Evolutionary conservation across 2,113 vertebrate species (phyloP).

Genomic region (Actenoides hombroni): DNA sequence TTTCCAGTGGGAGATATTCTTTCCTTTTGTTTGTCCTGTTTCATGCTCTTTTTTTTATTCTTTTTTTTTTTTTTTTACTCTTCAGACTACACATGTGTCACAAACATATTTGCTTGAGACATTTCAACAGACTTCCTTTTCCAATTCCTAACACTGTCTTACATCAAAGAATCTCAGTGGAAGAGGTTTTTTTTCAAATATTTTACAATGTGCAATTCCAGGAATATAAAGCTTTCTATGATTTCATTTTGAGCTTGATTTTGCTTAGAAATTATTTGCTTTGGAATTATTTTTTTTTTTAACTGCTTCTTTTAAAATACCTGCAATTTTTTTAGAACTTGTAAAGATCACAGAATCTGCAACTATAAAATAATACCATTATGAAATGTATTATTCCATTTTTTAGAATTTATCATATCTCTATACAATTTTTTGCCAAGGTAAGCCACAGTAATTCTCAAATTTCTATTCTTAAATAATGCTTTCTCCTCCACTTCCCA

Average conservation of each 20-base stretch:
- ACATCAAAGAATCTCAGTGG: neutral
- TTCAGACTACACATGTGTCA: too few species aligned
- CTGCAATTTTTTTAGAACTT: neutral
- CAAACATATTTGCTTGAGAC: neutral
- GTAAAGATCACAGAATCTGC: neutral
- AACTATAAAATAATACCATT: neutral
- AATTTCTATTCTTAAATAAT: neutral
- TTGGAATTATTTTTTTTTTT: neutral
- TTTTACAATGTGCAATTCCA: neutral
- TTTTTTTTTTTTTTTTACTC: neutral
- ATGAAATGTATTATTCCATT: neutral
- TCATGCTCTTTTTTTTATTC: neutral
- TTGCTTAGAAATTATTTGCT: neutral
- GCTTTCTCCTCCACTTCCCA: neutral
- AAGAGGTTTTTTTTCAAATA: neutral
- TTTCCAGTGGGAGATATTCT: neutral
- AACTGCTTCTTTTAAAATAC: neutral
- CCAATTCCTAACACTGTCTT: neutral
- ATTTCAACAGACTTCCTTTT: neutral
- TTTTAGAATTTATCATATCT: neutral
- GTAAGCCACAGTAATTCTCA: neutral
- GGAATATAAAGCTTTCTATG: neutral
- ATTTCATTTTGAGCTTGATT: neutral
- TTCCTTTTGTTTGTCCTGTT: neutral
- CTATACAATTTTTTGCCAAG: neutral